phyloP scores from a whole-genome alignment of 1,140 invertebrate genomes.

The Pygmarrhopalites habei region DNA sequence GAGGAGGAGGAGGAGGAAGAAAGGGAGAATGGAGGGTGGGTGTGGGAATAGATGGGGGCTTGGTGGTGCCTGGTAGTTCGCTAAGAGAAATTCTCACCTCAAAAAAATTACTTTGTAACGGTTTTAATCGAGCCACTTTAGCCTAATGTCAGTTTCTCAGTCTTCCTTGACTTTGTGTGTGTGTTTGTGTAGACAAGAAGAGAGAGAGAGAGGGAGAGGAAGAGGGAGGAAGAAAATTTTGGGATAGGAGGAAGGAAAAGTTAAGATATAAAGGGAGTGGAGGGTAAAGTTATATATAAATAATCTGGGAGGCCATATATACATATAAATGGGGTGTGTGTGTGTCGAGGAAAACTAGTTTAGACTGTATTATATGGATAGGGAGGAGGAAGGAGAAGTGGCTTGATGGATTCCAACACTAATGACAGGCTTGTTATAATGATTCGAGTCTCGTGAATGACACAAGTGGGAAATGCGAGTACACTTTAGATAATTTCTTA shows the following conservation, averaged over 20 bases:
- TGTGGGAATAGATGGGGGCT: background rate
- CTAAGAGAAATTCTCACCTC: conserved; percentile 22
- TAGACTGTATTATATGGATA: background rate
- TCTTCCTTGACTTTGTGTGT: too few species aligned
- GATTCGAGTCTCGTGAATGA: conserved; percentile 28
- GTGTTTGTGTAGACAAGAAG: too few species aligned
- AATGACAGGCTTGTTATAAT: conserved; percentile 35
- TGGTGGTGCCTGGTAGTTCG: conserved; percentile 8
- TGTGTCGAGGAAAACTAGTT: background rate
- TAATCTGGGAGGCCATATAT: too few species aligned
- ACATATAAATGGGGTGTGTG: background rate
- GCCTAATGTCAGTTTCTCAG: conserved; percentile 14
- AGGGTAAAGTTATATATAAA: too few species aligned
- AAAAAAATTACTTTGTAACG: conserved; percentile 25
- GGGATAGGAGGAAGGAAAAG: too few species aligned
- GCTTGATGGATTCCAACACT: conserved; percentile 23
- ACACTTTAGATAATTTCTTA: conserved; percentile 36
- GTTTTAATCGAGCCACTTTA: conserved; percentile 26
- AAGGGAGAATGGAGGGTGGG: background rate
- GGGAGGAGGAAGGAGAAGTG: background rate
- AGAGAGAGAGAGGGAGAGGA: too few species aligned
- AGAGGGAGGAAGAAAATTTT: too few species aligned
- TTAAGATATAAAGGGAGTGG: too few species aligned
- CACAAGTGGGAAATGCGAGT: conserved; percentile 36
- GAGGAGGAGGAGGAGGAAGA: background rate